These are phyloP conservation scores for Heliconius charithonia DNA, from an alignment of 2,888 invertebrate species.

Conservation along the genomic window DNA sequence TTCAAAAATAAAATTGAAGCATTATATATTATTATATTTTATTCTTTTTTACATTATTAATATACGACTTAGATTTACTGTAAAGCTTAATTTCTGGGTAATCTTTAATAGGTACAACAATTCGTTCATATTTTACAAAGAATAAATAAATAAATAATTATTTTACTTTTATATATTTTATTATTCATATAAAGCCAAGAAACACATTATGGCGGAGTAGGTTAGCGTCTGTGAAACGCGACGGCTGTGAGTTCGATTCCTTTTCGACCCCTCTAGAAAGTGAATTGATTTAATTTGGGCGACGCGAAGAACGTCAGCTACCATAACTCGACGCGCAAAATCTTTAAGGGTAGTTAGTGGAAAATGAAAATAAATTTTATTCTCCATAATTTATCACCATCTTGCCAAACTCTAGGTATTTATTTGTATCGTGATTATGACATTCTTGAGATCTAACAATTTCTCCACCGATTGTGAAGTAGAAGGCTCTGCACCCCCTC, in stretches of 20 bases:
- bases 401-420: conserved; percentile 34
- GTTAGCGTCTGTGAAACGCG: neutral
- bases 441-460: conserved; percentile 50
- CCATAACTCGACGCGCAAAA: too few relatives aligned
- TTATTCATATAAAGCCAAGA: neutral
- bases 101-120: neutral
- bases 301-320: too few relatives aligned
- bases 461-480: conserved; percentile 49
- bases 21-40: neutral
- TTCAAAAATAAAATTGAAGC: neutral
- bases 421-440: conserved; percentile 47
- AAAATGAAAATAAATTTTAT: neutral
- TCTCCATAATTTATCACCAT: conserved; percentile 15
- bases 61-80: conserved; percentile 3
- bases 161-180: neutral
- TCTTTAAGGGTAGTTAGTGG: too few relatives aligned
- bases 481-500: conserved; percentile 56
- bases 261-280: neutral
- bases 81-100: conserved; percentile 14
- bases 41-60: neutral
- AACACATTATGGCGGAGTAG: too few relatives aligned
- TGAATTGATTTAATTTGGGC: neutral
- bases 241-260: neutral
- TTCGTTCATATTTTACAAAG: neutral
- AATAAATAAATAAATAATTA: neutral